phyloP scores from a whole-genome alignment of 2,797 vertebrate genomes.

The Phoebastria nigripes region DNA sequence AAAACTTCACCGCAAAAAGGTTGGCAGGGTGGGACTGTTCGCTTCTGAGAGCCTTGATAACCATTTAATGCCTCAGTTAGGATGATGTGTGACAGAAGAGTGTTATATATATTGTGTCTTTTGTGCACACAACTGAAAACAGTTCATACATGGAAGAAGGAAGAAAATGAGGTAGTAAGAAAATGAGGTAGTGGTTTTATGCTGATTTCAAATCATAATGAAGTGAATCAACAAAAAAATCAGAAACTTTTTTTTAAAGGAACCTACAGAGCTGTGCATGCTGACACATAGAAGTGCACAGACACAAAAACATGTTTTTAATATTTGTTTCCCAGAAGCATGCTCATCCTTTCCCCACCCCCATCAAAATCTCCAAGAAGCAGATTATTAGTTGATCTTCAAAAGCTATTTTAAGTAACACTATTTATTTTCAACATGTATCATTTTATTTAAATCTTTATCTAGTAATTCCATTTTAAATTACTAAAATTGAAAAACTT shows the following conservation, averaged over 20 bases:
- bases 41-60: not conserved
- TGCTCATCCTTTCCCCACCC: not conserved
- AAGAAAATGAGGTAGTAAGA: not conserved
- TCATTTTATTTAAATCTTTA: not conserved
- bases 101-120: not conserved
- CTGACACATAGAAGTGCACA: not conserved
- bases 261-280: not conserved
- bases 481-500: not conserved
- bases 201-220: not conserved
- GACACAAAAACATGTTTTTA: not conserved
- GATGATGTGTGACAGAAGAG: not conserved
- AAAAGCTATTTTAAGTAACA: not conserved
- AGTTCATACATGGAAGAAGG: not conserved
- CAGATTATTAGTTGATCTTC: not conserved
- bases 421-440: not conserved
- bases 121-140: not conserved
- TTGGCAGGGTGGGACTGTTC: not conserved
- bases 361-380: not conserved
- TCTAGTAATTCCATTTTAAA: not conserved
- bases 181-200: not conserved
- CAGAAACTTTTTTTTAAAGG: not conserved
- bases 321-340: not conserved
- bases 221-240: not conserved
- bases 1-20: not conserved
- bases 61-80: not conserved